Conservation (phyloP, 2,113 vertebrate species). For the Ornithorhynchus anatinus region DNA sequence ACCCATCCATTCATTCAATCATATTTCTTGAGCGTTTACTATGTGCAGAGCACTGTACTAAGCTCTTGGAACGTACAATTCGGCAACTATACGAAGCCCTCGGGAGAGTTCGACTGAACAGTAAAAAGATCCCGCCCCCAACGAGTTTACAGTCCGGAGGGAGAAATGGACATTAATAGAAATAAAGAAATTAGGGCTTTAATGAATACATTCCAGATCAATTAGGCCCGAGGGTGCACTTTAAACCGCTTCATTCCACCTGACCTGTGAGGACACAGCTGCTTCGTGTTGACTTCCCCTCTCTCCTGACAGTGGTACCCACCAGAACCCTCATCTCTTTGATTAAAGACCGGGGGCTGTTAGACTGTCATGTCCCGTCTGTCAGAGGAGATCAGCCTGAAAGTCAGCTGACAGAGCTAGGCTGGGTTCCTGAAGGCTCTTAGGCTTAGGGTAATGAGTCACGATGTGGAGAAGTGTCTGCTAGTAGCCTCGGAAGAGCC, state of each 20-base stretch:
- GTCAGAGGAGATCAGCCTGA: slow-evolving; percentile 80
- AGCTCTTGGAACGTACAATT: too few relatives aligned
- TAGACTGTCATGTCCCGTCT: slow-evolving; percentile 77
- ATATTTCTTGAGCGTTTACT: too few relatives aligned
- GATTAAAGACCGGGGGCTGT: slow-evolving; percentile 79
- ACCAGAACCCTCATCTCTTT: slow-evolving; percentile 75
- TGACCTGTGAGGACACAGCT: slow-evolving; percentile 78
- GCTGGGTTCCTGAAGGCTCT: slow-evolving; percentile 62
- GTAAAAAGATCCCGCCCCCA: too few relatives aligned
- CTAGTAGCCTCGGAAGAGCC: slow-evolving; percentile 45
- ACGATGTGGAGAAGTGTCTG: slow-evolving; percentile 64
- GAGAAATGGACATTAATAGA: too few relatives aligned
- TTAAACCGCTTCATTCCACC: slow-evolving; percentile 74
- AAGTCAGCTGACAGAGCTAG: slow-evolving; percentile 78
- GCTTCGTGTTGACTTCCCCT: slow-evolving; percentile 59
- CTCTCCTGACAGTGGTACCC: slow-evolving; percentile 70
- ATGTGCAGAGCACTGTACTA: too few relatives aligned
- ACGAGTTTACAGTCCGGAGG: too few relatives aligned
- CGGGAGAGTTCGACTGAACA: too few relatives aligned
- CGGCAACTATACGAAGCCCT: too few relatives aligned
- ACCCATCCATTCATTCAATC: too few relatives aligned
- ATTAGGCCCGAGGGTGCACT: slow-evolving; percentile 54
- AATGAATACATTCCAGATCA: too few relatives aligned
- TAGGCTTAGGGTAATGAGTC: slow-evolving; percentile 70
- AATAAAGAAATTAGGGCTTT: too few relatives aligned